These are phyloP conservation scores for Spisula subtruncata DNA, from an alignment of 2,888 invertebrate species.

Conservation along the genomic window DNA sequence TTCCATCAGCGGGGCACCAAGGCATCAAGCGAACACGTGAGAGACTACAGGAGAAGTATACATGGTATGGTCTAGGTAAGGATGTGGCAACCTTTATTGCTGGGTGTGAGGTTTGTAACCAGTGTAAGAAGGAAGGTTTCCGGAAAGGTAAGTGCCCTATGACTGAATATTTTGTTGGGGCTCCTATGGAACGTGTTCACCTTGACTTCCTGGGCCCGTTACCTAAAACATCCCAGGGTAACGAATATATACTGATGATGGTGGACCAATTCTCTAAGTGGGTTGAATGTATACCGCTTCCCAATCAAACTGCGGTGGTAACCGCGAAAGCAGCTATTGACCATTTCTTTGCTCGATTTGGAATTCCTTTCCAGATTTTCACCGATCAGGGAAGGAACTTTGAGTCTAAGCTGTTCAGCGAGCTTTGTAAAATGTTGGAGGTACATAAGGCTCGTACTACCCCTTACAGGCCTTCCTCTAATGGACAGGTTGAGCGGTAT, in stretches of 20 bases:
- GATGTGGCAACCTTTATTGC: conserved; percentile 30
- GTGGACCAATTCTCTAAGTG: conserved; percentile 50
- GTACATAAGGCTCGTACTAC: conserved; percentile 30
- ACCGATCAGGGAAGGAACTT: conserved; percentile 35
- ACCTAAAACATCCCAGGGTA: conserved; percentile 27
- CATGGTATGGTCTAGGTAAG: conserved; percentile 46
- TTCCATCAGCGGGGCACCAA: conserved; percentile 60
- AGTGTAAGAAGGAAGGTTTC: conserved; percentile 30
- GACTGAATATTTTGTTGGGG: conserved; percentile 40
- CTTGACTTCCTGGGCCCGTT: conserved; percentile 39
- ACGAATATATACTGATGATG: conserved; percentile 36
- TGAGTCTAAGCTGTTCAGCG: not conserved
- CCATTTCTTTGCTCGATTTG: conserved; percentile 33
- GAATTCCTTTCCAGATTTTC: conserved; percentile 30
- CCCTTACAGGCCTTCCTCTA: conserved; percentile 7
- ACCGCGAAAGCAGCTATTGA: conserved; percentile 23
- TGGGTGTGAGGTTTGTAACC: conserved; percentile 27
- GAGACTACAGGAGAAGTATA: conserved; percentile 31
- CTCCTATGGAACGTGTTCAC: conserved; percentile 44
- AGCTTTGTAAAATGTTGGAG: not conserved
- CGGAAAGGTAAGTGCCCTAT: conserved; percentile 18
- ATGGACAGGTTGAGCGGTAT: conserved; percentile 36
- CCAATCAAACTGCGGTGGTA: conserved; percentile 24
- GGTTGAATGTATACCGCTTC: conserved; percentile 31
- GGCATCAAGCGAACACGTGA: conserved; percentile 42